phyloP scores from a whole-genome alignment of 2,888 invertebrate genomes.

The Trichopria drosophilae region DNA sequence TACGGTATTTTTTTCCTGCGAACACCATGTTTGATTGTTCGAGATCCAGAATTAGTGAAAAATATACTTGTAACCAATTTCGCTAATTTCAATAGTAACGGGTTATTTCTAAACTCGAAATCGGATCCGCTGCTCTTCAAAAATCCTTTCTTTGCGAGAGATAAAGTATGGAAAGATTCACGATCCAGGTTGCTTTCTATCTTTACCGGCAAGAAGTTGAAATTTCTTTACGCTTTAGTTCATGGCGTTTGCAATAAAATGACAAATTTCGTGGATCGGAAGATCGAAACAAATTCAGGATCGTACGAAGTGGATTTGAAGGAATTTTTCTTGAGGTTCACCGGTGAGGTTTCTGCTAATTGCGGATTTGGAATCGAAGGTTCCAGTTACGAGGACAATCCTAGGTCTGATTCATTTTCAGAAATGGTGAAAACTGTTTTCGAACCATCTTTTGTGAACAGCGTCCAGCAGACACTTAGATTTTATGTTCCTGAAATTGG shows the following conservation, averaged over 20 bases:
- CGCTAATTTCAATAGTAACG: slow-evolving; percentile 41
- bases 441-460: slow-evolving; percentile 34
- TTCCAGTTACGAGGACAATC: slow-evolving; percentile 39
- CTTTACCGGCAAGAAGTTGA: slow-evolving; percentile 38
- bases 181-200: slow-evolving; percentile 26
- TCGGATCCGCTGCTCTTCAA: slow-evolving; percentile 39
- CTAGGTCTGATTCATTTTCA: slow-evolving; percentile 27
- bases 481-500: slow-evolving; percentile 34
- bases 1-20: slow-evolving; percentile 37
- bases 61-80: slow-evolving; percentile 43
- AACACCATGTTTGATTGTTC: slow-evolving; percentile 37
- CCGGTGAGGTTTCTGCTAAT: slow-evolving; percentile 43
- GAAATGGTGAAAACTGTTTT: slow-evolving; percentile 31
- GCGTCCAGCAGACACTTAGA: slow-evolving; percentile 20
- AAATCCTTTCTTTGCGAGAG: slow-evolving; percentile 46
- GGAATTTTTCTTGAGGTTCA: slow-evolving; percentile 36
- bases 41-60: slow-evolving; percentile 46
- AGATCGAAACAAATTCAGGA: slow-evolving; percentile 3
- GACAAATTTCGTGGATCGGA: slow-evolving; percentile 25
- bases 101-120: slow-evolving; percentile 17
- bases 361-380: slow-evolving; percentile 45
- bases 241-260: slow-evolving; percentile 39
- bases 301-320: slow-evolving; percentile 40
- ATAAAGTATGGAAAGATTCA: slow-evolving; percentile 37
- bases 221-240: slow-evolving; percentile 40